phyloP scores from a whole-genome alignment of 2,797 vertebrate species.

The Enteromius fasciolatus region DNA sequence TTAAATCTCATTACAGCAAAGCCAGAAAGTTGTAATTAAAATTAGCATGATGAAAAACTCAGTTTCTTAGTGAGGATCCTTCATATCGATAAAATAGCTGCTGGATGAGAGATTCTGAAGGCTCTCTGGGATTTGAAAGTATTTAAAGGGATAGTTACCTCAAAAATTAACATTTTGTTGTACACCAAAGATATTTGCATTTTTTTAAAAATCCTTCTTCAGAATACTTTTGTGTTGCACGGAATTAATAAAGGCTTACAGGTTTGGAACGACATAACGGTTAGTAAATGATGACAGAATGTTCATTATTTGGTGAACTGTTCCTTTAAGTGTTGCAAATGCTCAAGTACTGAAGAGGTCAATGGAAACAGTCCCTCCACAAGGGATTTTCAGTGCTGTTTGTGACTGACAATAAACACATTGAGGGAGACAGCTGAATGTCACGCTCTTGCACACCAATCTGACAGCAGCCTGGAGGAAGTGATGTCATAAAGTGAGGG shows the following conservation, averaged over 20 bases:
- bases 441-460: conserved; percentile 23
- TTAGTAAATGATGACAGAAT: conserved; percentile 3
- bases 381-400: conserved; percentile 18
- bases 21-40: conserved; percentile 14
- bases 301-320: neutral
- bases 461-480: conserved; percentile 40
- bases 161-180: neutral
- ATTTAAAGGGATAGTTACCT: conserved; percentile 5
- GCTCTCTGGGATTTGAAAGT: neutral
- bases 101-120: conserved; percentile 1
- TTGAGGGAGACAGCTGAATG: conserved; percentile 46
- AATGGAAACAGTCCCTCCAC: conserved; percentile 8
- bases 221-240: neutral
- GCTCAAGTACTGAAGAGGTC: conserved; percentile 20
- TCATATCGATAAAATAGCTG: conserved; percentile 21
- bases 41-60: conserved; percentile 29
- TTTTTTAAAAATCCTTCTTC: neutral
- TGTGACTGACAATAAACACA: conserved; percentile 43
- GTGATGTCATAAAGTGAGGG: conserved; percentile 34
- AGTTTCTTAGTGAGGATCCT: neutral
- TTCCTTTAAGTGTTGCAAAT: conserved; percentile 9
- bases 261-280: neutral
- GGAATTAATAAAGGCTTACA: neutral
- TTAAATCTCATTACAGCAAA: conserved; percentile 28
- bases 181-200: neutral